These are phyloP conservation scores for Pygoscelis antarcticus DNA, from an alignment of 2,113 vertebrate genomes.

Conservation along the genomic window DNA sequence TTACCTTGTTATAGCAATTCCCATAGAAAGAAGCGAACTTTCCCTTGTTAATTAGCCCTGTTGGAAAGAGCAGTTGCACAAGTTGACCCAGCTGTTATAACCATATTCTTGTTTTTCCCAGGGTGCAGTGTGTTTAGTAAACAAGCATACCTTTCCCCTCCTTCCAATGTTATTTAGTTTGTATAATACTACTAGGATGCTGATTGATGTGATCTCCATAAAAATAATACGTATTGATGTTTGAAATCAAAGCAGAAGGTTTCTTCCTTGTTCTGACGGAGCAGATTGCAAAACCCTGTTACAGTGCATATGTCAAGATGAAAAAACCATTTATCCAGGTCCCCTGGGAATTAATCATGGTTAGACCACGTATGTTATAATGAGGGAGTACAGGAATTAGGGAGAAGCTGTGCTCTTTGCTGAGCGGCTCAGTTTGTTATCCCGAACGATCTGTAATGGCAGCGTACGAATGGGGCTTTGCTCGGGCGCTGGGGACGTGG, in stretches of 20 bases:
- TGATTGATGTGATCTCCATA: not conserved
- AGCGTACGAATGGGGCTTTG: not conserved
- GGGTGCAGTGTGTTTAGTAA: not conserved
- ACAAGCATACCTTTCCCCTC: not conserved
- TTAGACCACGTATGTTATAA: not conserved
- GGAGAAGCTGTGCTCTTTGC: not conserved
- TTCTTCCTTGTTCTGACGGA: not conserved
- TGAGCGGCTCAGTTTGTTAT: not conserved
- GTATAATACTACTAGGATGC: not conserved
- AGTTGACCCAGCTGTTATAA: not conserved
- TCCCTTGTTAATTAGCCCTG: not conserved
- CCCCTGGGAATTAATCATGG: not conserved
- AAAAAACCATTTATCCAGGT: not conserved
- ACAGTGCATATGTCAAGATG: rapidly evolving
- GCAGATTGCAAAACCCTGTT: not conserved
- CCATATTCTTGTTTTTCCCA: not conserved
- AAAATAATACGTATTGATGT: not conserved
- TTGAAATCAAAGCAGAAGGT: not conserved
- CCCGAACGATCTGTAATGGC: rapidly evolving
- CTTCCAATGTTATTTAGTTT: not conserved
- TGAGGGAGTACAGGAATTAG: not conserved
- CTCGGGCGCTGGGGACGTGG: not conserved
- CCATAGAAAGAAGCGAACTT: not conserved
- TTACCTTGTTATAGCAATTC: not conserved
- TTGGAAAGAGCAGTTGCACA: not conserved